These are phyloP conservation scores for Pheucticus melanocephalus DNA, from an alignment of 2,113 vertebrate species.

Conservation along the genomic window DNA sequence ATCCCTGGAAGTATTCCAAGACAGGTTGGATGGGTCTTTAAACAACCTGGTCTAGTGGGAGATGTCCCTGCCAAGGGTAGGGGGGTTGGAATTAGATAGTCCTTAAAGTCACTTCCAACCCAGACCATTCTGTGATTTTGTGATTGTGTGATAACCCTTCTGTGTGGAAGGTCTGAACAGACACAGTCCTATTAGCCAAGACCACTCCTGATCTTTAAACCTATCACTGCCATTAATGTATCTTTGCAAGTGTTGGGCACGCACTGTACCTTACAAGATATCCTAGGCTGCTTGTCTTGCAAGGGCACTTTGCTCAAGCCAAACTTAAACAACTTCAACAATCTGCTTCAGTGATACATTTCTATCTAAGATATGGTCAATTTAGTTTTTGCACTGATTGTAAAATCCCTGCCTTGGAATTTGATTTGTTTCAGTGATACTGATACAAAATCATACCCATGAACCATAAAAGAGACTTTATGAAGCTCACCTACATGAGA, in stretches of 20 bases:
- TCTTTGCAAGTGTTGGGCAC: neutral
- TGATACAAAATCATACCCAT: neutral
- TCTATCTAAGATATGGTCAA: neutral
- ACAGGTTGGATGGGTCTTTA: neutral
- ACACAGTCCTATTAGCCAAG: neutral
- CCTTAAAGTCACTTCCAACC: neutral
- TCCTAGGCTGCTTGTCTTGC: neutral
- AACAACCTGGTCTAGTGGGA: neutral
- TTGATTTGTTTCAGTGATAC: neutral
- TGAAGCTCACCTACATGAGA: neutral
- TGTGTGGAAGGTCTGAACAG: neutral
- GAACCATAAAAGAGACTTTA: neutral
- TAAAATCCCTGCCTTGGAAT: neutral
- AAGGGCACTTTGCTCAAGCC: neutral
- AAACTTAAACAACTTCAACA: neutral
- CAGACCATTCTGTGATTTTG: neutral
- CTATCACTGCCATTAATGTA: neutral
- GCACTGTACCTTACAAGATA: neutral
- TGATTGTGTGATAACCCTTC: neutral
- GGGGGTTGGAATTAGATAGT: rapidly evolving
- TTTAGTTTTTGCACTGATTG: neutral
- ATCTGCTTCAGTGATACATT: neutral
- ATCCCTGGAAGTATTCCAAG: neutral
- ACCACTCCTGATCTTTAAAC: neutral
- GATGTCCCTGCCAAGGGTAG: neutral